phyloP scores from a whole-genome alignment of 2,888 invertebrate genomes.

The Noctua comes region DNA sequence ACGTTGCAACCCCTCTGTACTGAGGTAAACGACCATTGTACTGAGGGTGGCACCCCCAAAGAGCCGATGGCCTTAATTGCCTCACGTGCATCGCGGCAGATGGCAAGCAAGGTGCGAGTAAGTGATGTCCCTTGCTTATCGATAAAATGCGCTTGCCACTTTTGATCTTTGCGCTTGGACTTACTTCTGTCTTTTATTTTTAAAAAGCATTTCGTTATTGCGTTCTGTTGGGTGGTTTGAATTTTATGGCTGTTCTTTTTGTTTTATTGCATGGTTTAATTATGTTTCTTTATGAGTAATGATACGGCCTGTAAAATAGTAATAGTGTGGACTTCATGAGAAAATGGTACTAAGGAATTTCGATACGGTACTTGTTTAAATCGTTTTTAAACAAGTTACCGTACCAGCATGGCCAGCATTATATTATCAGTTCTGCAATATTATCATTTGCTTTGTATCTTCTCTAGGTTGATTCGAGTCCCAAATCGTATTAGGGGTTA shows the following conservation, averaged over 20 bases:
- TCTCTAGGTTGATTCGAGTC: not conserved
- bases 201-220: slow-evolving; percentile 54
- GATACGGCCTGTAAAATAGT: not conserved
- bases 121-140: slow-evolving; percentile 84
- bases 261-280: slow-evolving; percentile 32
- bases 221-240: slow-evolving; percentile 32
- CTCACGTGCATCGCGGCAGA: slow-evolving; percentile 88
- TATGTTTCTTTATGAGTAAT: slow-evolving; percentile 26
- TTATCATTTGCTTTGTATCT: not conserved
- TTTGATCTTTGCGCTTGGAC: slow-evolving; percentile 60
- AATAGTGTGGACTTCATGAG: not conserved
- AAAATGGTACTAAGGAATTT: not conserved
- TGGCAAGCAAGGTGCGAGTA: slow-evolving; percentile 88
- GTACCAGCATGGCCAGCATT: no score
- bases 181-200: slow-evolving; percentile 45
- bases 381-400: no score
- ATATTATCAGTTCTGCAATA: not conserved
- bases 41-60: slow-evolving; percentile 88
- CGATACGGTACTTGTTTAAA: not conserved
- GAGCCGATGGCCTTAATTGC: slow-evolving; percentile 83
- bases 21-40: slow-evolving; percentile 87
- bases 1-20: slow-evolving; percentile 80
- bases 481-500: not conserved
- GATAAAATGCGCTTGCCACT: slow-evolving; percentile 75
- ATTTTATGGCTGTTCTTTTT: slow-evolving; percentile 35